phyloP scores from a whole-genome alignment of 1,140 invertebrate species.

The Trichomalopsis sarcophagae region DNA sequence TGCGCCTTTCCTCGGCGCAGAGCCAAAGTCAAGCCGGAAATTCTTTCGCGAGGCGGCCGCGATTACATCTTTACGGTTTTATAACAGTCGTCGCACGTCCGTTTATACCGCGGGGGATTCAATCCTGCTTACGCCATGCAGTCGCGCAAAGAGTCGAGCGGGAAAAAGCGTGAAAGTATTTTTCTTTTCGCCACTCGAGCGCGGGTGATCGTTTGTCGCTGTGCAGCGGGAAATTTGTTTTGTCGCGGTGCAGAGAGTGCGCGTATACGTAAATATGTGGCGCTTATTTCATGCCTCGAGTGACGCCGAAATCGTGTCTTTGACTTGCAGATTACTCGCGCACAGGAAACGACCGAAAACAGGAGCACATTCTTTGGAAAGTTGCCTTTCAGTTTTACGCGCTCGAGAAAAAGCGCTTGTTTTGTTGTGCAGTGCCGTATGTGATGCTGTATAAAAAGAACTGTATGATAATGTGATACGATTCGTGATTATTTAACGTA shows the following conservation, averaged over 20 bases:
- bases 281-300: slow-evolving; percentile 64
- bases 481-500: not conserved
- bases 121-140: not conserved
- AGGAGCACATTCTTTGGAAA: not conserved
- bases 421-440: too few species aligned
- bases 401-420: too few species aligned
- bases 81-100: slow-evolving; percentile 54
- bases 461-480: too few species aligned
- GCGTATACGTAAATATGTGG: not conserved
- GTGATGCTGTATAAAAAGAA: too few species aligned
- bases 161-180: slow-evolving; percentile 38
- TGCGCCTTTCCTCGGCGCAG: slow-evolving; percentile 52
- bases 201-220: not conserved
- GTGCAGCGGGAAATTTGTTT: slow-evolving; percentile 28
- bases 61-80: slow-evolving; percentile 66
- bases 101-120: not conserved
- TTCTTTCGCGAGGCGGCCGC: slow-evolving; percentile 54
- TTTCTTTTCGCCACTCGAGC: not conserved
- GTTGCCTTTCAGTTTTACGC: too few species aligned
- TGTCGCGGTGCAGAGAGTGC: not conserved
- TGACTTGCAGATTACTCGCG: slow-evolving; percentile 51
- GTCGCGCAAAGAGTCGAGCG: not conserved
- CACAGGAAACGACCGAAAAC: not conserved
- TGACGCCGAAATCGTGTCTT: slow-evolving; percentile 61
- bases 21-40: slow-evolving; percentile 58